These are phyloP conservation scores for Glaucidium brasilianum DNA, from an alignment of 2,113 vertebrate species.

Conservation along the genomic window DNA sequence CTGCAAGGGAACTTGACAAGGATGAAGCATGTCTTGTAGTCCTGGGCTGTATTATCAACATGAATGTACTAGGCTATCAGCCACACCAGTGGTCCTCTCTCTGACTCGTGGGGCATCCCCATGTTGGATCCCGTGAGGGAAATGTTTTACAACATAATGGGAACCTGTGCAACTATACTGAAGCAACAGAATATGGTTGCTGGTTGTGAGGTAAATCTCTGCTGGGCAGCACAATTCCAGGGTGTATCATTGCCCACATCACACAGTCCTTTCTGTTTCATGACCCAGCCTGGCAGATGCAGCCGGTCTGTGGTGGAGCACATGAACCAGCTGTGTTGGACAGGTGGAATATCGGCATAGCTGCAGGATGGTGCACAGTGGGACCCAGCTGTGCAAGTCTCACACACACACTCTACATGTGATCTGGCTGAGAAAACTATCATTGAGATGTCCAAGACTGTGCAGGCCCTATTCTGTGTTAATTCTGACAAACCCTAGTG, in stretches of 20 bases:
- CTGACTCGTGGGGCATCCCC: neutral
- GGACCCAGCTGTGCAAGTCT: neutral
- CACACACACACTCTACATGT: neutral
- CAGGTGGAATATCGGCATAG: neutral
- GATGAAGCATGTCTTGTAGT: neutral
- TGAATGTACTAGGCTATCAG: neutral
- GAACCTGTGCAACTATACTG: neutral
- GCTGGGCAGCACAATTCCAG: neutral
- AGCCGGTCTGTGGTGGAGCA: rapidly evolving
- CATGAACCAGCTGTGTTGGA: neutral
- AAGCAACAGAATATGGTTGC: neutral
- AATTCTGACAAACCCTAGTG: neutral
- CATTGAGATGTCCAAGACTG: neutral
- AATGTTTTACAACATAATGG: neutral
- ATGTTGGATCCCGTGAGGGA: neutral
- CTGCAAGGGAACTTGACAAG: rapidly evolving
- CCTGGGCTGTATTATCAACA: neutral
- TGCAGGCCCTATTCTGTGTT: neutral
- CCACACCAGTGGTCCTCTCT: neutral
- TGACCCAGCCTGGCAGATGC: neutral
- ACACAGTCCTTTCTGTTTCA: neutral
- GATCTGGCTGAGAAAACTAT: neutral
- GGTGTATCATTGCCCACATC: neutral
- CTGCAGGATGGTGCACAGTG: neutral
- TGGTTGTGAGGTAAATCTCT: neutral